Evolutionary conservation across 2,888 invertebrate genomes (phyloP), one percentile per base, ranked within the genome.

Genomic region (Augiades crinisus): DNA sequence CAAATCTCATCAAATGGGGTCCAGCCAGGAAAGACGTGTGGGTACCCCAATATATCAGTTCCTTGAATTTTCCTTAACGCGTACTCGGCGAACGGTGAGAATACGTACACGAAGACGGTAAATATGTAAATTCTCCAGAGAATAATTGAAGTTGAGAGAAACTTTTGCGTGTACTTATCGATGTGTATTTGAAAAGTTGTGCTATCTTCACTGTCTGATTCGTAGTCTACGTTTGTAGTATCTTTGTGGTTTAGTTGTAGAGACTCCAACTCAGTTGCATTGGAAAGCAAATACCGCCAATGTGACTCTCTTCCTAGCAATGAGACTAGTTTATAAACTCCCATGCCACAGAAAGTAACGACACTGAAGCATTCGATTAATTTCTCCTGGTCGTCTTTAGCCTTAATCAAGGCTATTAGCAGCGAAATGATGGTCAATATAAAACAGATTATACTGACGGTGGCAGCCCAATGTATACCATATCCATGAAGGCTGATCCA

Each of bases 21-120:
- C 83, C 82, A 85, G 8, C 64, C 62, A 0, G 81, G 83, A 8
- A 87, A 57, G 34, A 86, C 72, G 45, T 85, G 86, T 0, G 81
- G 82, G 47, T 68, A 70, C 0, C 22, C 53, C 7, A 58, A 34
- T 3, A 47, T 47, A 3, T 43, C 56, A n/a, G 54, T 52, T 1
- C 61, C 69, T 1, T 61, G 57, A 0, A 64, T 19, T 14, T 54
- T 58, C 14, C 61, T 55, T 2, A 77, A 46, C 0, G 54, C 60
- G 46, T 70, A 67, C 56, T 85, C 81, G n/a, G 70, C 55, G 56
- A 82, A 84, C 0, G 86, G 84, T 1, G 81, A 72, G 0, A 70
- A 8, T 8, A 80, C 67, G 34, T 70, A 83, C 3, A 84, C 64
- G 0, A 70, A 13, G 0, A 55, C 64, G 0, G 85, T 81, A 12